These are phyloP conservation scores for Mungos mungo DNA, from an alignment of 2,113 vertebrate species.

Conservation along the genomic window DNA sequence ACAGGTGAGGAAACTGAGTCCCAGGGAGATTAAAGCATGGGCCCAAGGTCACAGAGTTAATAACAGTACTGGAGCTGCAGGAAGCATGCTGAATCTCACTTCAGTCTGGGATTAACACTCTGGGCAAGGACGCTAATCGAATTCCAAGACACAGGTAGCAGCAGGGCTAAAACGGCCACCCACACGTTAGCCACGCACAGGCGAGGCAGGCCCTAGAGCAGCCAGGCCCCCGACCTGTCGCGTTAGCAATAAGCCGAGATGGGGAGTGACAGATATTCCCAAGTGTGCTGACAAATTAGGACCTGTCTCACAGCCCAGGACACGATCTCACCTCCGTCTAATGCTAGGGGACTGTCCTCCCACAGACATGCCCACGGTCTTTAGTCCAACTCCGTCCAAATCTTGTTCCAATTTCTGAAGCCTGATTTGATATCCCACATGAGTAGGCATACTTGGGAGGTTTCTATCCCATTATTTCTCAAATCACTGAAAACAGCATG, in stretches of 20 bases:
- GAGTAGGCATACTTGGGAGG: not conserved
- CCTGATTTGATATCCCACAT: not conserved
- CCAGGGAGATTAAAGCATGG: not conserved
- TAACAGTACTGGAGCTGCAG: not conserved
- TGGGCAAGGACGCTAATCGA: not conserved
- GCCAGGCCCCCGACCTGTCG: not conserved
- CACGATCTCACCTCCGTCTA: not conserved
- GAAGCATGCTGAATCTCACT: not conserved
- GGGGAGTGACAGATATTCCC: not conserved
- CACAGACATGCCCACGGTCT: not conserved
- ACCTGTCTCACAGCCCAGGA: rapidly evolving
- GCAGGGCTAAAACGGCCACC: not conserved
- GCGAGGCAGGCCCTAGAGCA: not conserved
- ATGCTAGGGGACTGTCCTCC: not conserved
- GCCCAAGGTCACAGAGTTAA: not conserved
- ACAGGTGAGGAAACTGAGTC: not conserved
- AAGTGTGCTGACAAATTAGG: not conserved
- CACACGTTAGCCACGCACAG: not conserved
- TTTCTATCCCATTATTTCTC: not conserved
- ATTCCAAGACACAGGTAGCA: not conserved
- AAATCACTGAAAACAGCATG: not conserved
- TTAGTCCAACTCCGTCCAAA: not conserved
- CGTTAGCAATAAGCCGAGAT: not conserved
- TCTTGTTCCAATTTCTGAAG: not conserved
- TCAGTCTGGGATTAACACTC: not conserved